These are phyloP conservation scores for Vicugna pacos DNA, from an alignment of 2,113 vertebrate species.

Conservation along the genomic window DNA sequence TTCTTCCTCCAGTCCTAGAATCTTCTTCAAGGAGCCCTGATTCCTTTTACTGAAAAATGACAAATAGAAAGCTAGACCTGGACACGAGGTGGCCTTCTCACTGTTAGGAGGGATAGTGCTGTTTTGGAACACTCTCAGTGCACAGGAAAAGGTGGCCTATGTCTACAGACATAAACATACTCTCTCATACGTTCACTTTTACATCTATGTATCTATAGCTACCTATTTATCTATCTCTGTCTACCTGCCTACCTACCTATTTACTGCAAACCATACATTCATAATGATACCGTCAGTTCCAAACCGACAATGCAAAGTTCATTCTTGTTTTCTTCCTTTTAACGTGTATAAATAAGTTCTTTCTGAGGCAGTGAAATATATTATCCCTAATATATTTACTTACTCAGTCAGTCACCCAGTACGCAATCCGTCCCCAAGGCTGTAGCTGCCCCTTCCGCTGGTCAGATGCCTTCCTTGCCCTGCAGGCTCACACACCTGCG, in stretches of 20 bases:
- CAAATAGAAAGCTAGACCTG: neutral
- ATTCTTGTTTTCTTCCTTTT: neutral
- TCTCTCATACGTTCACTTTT: neutral
- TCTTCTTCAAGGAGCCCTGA: neutral
- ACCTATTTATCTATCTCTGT: too few species aligned
- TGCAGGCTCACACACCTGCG: neutral
- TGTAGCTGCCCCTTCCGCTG: neutral
- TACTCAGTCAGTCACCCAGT: neutral
- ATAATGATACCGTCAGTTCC: neutral
- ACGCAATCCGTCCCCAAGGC: accelerated
- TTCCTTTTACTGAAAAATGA: neutral
- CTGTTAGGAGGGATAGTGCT: neutral
- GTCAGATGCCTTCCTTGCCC: neutral
- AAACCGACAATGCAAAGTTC: neutral
- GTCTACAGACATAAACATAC: neutral
- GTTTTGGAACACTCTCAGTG: neutral
- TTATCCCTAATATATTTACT: neutral
- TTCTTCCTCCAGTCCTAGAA: neutral
- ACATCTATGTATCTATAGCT: neutral
- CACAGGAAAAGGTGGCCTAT: neutral
- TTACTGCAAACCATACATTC: neutral
- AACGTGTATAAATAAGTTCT: neutral
- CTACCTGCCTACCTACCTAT: neutral
- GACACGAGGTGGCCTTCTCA: neutral
- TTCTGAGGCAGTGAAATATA: neutral